Base-by-base conservation (phyloP, 2,888 invertebrate species). In the Torymus auratus region DNA sequence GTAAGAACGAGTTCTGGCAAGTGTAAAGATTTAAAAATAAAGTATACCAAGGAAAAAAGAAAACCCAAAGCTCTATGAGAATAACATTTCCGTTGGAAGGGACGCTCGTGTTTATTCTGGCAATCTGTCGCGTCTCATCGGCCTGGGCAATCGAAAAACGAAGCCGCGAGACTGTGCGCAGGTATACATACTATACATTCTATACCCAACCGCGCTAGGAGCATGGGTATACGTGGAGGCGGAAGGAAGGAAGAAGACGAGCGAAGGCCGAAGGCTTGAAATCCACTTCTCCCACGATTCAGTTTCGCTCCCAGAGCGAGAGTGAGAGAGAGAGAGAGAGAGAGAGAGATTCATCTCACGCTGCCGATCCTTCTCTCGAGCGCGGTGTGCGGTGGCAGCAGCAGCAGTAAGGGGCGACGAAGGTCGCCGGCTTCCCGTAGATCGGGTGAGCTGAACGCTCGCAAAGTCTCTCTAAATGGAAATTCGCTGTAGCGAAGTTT, bases 381-480 rank as follows among this genome's bases (percentile, higher is more conserved):
- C 17, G 7, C 28, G 15, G 52, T 20, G 20, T n/a, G 50, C 15
- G 50, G 13, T 17, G 13, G 72, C 41, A 41, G 41, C 41, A 41
- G 7, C 41, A 41, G 41, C 41, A 41, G 41, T 7, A 5, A 41
- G 41, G 7, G 41, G 14, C 17, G 17, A 15, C 64, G 64, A 41
- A 41, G 15, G 53, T 56, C 17, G 56, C 13, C 61, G 13, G n/a
- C 28, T 23, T 52, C 64, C 20, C 50, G 12, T 13, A 55, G 17
- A 17, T n/a, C 52, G 53, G 50, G 41, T 13, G 17, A 52, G 61
- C 61, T 76, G 73, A 76, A 70, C 70, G 81, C 84, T 83, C 83
- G 81, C 83, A 83, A 85, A 86, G 85, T 86, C 87, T 85, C 84
- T 87, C 85, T 88, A 87, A 87, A 88, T 87, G 86, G 86, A 87